Conservation (phyloP, 2,113 vertebrate genomes). For the Cettia cetti region DNA sequence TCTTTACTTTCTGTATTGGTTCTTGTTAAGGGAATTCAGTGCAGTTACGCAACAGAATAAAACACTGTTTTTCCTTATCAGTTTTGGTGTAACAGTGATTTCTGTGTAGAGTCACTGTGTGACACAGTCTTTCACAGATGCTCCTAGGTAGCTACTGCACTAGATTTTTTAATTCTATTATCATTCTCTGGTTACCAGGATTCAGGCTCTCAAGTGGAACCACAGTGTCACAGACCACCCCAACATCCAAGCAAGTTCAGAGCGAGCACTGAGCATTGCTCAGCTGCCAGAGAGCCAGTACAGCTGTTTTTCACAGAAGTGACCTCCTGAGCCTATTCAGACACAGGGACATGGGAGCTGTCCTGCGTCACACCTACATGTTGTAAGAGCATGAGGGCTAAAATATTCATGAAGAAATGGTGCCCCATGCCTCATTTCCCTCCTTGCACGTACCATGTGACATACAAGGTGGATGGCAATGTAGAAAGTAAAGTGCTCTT, state of each 20-base stretch:
- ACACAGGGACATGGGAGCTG: background rate
- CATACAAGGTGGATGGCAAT: background rate
- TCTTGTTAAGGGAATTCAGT: background rate
- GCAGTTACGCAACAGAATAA: background rate
- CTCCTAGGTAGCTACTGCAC: background rate
- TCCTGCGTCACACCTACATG: background rate
- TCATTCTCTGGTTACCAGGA: background rate
- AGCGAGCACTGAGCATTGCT: fast-evolving
- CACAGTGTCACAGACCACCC: background rate
- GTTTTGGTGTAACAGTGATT: background rate
- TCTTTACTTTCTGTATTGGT: background rate
- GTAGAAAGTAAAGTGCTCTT: background rate
- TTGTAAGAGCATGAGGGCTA: background rate
- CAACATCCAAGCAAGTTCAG: background rate
- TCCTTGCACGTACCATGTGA: background rate
- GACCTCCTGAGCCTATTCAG: background rate
- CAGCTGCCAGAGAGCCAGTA: background rate
- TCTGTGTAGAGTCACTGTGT: background rate
- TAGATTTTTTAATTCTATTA: background rate
- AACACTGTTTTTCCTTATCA: background rate
- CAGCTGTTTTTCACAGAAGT: background rate
- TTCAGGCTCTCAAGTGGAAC: background rate
- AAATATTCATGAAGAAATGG: background rate
- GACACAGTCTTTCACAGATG: background rate
- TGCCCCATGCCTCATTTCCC: background rate